Evolutionary conservation across 2,113 vertebrate genomes (phyloP).

Genomic region (Pteronura brasiliensis): DNA sequence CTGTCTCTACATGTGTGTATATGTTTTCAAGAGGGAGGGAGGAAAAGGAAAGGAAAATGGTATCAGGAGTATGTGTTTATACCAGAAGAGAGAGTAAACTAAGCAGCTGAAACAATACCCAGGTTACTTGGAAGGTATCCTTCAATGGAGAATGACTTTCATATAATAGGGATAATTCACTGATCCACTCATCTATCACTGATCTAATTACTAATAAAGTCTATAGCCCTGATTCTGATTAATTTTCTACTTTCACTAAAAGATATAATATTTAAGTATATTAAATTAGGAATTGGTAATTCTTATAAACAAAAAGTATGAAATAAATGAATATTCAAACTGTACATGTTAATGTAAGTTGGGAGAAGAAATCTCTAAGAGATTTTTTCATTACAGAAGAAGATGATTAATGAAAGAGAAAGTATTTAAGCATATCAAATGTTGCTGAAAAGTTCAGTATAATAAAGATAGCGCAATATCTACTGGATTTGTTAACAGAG

Average conservation of each 20-base stretch:
- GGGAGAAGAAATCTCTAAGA: background rate
- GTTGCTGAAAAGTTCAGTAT: background rate
- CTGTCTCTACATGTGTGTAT: background rate
- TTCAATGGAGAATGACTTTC: background rate
- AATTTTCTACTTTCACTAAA: slow-evolving; percentile 13
- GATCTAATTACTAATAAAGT: background rate
- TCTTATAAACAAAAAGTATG: background rate
- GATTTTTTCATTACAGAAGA: background rate
- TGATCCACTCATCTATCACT: background rate
- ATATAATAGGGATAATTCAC: background rate
- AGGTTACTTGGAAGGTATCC: background rate
- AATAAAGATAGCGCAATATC: background rate
- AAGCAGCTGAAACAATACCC: background rate
- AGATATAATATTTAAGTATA: background rate
- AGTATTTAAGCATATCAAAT: background rate
- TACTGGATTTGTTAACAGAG: background rate
- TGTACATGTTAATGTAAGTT: background rate
- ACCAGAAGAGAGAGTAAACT: background rate
- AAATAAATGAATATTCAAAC: slow-evolving; percentile 47
- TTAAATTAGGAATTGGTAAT: background rate
- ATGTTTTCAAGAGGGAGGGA: background rate
- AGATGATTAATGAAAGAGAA: background rate
- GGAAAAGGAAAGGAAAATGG: background rate
- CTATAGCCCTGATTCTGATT: background rate
- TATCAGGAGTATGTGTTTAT: background rate